Evolutionary conservation across 2,113 vertebrate species (phyloP).

Genomic region (Hippocampus guttulatus): DNA sequence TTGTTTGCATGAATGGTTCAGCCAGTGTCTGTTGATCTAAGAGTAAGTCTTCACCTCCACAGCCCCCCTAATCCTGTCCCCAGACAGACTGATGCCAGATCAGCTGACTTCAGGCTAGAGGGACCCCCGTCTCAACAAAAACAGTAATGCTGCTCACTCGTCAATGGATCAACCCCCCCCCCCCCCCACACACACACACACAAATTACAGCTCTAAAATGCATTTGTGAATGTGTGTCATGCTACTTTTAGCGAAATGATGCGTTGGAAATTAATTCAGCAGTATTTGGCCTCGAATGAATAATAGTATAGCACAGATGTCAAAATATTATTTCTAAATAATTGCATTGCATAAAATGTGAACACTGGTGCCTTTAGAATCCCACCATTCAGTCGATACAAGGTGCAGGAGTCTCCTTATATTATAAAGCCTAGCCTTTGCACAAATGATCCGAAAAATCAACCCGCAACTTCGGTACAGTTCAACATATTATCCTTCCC

Average conservation of each 20-base stretch:
- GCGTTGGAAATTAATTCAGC: neutral
- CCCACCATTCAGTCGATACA: neutral
- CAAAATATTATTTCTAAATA: neutral
- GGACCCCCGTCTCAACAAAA: conserved; percentile 39
- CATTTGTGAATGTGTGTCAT: neutral
- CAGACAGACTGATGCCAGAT: conserved; percentile 71
- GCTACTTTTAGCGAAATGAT: neutral
- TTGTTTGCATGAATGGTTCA: conserved; percentile 55
- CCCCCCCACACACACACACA: neutral
- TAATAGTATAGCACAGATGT: neutral
- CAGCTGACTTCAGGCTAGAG: conserved; percentile 47
- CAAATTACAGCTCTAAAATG: neutral
- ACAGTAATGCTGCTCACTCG: neutral
- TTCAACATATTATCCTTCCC: neutral
- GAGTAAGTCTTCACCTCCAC: conserved; percentile 55
- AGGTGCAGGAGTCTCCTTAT: neutral
- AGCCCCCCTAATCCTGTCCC: conserved; percentile 63
- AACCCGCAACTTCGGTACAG: neutral
- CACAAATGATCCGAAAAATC: neutral
- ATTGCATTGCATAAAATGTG: neutral
- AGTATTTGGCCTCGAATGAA: neutral
- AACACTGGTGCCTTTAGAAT: neutral
- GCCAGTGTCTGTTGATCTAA: conserved; percentile 52
- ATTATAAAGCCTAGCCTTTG: neutral
- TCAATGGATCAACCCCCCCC: neutral